Evolutionary conservation across 2,113 vertebrate genomes (phyloP).

Genomic region (Orthonyx spaldingii): DNA sequence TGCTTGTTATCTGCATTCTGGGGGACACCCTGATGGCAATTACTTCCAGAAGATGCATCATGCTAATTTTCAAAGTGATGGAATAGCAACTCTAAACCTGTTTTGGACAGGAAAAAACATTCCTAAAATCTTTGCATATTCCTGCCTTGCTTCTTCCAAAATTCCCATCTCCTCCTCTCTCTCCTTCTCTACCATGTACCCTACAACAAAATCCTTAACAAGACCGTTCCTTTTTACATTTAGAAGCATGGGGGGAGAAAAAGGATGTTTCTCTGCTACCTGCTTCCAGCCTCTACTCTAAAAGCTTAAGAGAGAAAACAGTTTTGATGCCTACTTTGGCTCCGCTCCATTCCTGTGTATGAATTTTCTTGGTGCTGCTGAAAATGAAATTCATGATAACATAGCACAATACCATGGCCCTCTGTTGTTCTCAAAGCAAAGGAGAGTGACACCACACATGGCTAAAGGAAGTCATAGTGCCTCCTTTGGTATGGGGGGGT

Average conservation of each 20-base stretch:
- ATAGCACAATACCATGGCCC: background rate
- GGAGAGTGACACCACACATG: background rate
- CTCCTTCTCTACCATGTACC: background rate
- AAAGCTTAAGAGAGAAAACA: background rate
- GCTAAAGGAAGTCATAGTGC: background rate
- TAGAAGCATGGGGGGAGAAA: background rate
- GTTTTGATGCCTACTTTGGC: background rate
- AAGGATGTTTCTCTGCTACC: background rate
- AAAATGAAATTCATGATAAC: background rate
- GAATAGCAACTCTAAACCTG: background rate
- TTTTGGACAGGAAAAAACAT: background rate
- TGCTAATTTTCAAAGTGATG: background rate
- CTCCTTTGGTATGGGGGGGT: too few relatives aligned
- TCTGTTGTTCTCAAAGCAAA: background rate
- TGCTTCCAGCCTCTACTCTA: background rate
- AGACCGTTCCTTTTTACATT: background rate
- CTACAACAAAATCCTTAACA: background rate
- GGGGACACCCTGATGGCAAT: fast-evolving
- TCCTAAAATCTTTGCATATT: background rate
- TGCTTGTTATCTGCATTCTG: background rate
- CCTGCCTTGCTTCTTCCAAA: background rate
- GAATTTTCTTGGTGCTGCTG: background rate
- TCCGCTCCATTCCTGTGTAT: background rate
- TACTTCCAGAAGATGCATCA: background rate
- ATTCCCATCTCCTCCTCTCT: background rate